Base-by-base conservation (phyloP, 1,140 invertebrate genomes). In the Danaus melanippus region DNA sequence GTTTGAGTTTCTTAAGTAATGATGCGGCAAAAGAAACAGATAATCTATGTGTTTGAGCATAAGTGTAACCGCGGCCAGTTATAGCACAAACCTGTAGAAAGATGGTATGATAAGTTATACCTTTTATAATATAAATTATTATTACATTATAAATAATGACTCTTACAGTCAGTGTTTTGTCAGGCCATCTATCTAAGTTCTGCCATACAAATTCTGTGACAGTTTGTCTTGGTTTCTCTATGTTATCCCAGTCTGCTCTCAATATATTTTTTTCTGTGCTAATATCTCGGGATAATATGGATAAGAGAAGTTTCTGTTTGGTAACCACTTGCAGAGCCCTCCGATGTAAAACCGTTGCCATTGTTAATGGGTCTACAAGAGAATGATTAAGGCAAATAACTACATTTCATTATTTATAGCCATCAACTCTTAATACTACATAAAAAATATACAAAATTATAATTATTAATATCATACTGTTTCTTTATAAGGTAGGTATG, bases 1-100 rank as follows among this genome's bases (percentile, higher is more conserved):
- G 76, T 12, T 93, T 93, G 8, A 93, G 85, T 63, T 89, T 90
- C 40, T 86, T 89, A 49, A 89, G 79, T n/a, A 96, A 80, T 44
- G 91, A 91, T 56, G 92, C 92, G 0, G 91, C 93, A 5, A 96
- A 89, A 44, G 91, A 91, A 61, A 90, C 88, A 2, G 90, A 87
- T 59, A 89, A 86, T 51, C 89, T 90, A 52, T 92, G 87, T 9
- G 93, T 71, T 72, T 95, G 87, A 0, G 88, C 89, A 57, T 90
- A 95, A 0, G 92, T 95, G 60, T 93, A 95, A 41, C 90, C 91
- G 60, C 90, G 88, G 8, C 92, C 92, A 4, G 92, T 93, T 8
- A 91, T 64, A 10, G 90, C 90, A 67, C 93, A 94, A 67, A 92
- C 90, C 94, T 95, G 67, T 12, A 71, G 84, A 47, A 42, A 44